Evolutionary conservation across 92 coral and sea anemone species (phyloP), one percentile per base, ranked within the genome.

Genomic region (Heteractis magnifica): DNA sequence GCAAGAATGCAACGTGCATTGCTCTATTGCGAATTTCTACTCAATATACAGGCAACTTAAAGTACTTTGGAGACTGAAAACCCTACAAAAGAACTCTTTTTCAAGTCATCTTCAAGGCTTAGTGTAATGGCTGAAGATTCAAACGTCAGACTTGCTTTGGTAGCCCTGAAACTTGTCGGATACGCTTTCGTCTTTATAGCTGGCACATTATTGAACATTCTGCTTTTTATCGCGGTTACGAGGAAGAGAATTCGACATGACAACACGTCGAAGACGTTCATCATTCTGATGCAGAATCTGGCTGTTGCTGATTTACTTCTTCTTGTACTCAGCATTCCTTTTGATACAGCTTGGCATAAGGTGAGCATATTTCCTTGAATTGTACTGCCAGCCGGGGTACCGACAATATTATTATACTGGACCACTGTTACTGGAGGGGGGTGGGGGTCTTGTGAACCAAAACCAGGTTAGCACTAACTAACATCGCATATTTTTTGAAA

Each of bases 251-350:
- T 89, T 53, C 90, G 95, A 7, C 97, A 93, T 81, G 56, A 78
- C 65, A 88, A 86, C 65, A 91, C 98, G 7, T 92, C 98, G 9
- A 88, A 94, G 75, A 92, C 92, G 20, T 95, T 88, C 83, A 91
- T 95, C 56, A 84, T 84, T 56, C 79, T 95, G 15, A 90, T 95
- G 88, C 92, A 90, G 64, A 95, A 95, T 82, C 84, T 95, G 12
- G 97, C 92, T 14, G 78, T 90, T 1, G 94, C 98, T 77, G 94
- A 92, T 81, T 49, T 95, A 11, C 84, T 91, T 34, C 83, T 93
- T 3, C 91, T 95, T 60, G 65, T 93, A 12, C 55, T 86, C 15
- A 83, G 91, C 21, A 95, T 95, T 60, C 98, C 98, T 51, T 95
- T 95, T 79, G 92, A 91, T 76, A 83, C 91, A 15, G 95, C 84